These are phyloP conservation scores for Chrysocyon brachyurus DNA, from an alignment of 2,797 vertebrate species.

Conservation along the genomic window DNA sequence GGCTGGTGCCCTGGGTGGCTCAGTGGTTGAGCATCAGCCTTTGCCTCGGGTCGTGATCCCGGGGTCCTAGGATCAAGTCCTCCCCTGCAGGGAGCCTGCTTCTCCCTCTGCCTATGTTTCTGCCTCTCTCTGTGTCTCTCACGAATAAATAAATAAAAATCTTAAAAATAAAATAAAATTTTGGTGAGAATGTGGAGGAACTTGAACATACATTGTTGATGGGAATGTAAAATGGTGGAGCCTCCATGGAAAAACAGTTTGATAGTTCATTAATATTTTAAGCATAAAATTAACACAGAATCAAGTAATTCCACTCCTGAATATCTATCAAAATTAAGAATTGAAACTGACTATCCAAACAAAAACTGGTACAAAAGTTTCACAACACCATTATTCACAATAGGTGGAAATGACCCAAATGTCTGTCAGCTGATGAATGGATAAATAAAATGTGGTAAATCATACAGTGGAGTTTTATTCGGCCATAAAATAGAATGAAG, in stretches of 20 bases:
- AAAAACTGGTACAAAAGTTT: conserved; percentile 31
- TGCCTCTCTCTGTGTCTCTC: too few relatives aligned
- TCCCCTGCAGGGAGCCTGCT: too few relatives aligned
- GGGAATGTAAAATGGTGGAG: background rate
- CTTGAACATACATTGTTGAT: background rate
- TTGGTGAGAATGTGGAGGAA: background rate
- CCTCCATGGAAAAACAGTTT: background rate
- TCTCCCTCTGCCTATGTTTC: too few relatives aligned
- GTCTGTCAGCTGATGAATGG: background rate
- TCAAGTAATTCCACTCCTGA: background rate
- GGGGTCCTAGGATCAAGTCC: too few relatives aligned
- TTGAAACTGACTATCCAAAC: conserved; percentile 16
- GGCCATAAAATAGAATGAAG: background rate
- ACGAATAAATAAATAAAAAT: too few relatives aligned
- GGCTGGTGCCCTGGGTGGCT: too few relatives aligned
- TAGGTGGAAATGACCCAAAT: background rate
- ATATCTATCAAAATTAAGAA: background rate
- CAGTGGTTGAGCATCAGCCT: too few relatives aligned
- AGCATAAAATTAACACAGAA: background rate
- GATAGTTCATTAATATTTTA: background rate
- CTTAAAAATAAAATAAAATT: background rate
- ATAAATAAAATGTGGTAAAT: conserved; percentile 21
- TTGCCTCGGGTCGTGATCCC: too few relatives aligned
- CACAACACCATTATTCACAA: conserved; percentile 4
- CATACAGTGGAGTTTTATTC: conserved; percentile 15